Conservation (phyloP, 2,113 vertebrate species). For the Arizona elegans region DNA sequence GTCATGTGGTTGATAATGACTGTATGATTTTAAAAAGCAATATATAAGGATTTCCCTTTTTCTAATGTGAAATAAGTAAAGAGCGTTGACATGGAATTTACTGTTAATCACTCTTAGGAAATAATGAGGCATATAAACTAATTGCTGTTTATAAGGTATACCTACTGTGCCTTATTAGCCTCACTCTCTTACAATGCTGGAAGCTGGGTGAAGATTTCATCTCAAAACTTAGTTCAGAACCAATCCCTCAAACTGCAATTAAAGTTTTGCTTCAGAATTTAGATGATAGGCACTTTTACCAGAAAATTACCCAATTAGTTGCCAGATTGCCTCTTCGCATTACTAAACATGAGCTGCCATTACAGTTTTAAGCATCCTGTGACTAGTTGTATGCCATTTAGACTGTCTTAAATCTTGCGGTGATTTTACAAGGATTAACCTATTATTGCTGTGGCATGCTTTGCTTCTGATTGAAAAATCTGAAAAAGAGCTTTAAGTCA, state of each 20-base stretch:
- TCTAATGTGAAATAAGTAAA: background rate
- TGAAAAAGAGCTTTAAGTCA: background rate
- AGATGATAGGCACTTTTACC: background rate
- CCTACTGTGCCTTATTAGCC: background rate
- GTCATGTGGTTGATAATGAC: background rate
- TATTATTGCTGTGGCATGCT: background rate
- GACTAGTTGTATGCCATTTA: background rate
- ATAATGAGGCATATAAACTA: background rate
- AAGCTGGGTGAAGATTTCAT: background rate
- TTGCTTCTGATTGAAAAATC: background rate
- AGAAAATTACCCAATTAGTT: background rate
- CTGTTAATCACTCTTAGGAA: background rate
- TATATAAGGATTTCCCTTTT: background rate
- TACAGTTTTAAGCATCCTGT: background rate
- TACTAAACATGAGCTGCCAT: background rate
- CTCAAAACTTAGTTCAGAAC: background rate
- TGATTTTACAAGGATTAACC: background rate
- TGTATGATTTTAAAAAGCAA: background rate
- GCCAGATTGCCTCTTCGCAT: background rate
- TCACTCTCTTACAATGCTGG: background rate
- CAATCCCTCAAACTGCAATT: background rate
- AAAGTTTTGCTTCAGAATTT: background rate
- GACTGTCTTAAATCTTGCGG: background rate
- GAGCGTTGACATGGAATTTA: background rate
- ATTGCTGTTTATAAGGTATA: background rate